Conservation (phyloP, 2,797 vertebrate species). For the Coracias cyanogaster region DNA sequence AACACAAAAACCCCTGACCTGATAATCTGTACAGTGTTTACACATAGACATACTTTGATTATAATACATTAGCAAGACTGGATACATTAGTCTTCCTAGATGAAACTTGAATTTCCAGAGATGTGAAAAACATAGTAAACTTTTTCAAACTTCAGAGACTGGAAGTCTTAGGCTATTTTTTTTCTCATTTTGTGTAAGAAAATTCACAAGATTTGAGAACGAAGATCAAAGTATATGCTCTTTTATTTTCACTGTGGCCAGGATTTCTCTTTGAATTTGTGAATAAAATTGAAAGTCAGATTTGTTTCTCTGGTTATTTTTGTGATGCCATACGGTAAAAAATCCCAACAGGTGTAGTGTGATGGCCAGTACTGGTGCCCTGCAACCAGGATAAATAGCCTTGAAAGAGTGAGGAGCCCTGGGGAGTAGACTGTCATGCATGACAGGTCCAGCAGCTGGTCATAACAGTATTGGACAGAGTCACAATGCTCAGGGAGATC, state of each 20-base stretch:
- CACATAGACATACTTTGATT: neutral
- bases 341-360: neutral
- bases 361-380: neutral
- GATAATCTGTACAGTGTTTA: neutral
- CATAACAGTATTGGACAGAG: neutral
- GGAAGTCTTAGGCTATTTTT: neutral
- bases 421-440: neutral
- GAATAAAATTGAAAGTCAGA: neutral
- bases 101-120: neutral
- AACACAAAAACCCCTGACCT: rapidly evolving
- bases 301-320: neutral
- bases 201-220: neutral
- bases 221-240: neutral
- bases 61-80: neutral
- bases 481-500: neutral
- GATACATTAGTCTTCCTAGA: neutral
- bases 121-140: neutral
- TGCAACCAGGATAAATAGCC: neutral
- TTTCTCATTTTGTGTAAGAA: neutral
- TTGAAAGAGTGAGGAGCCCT: neutral
- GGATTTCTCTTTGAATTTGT: neutral
- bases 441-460: neutral
- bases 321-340: neutral
- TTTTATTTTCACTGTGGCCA: neutral
- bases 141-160: neutral